Evolutionary conservation across 37 sponge, comb jelly and placozoan species (phyloP).

Genomic region (Oopsacas minuta): DNA sequence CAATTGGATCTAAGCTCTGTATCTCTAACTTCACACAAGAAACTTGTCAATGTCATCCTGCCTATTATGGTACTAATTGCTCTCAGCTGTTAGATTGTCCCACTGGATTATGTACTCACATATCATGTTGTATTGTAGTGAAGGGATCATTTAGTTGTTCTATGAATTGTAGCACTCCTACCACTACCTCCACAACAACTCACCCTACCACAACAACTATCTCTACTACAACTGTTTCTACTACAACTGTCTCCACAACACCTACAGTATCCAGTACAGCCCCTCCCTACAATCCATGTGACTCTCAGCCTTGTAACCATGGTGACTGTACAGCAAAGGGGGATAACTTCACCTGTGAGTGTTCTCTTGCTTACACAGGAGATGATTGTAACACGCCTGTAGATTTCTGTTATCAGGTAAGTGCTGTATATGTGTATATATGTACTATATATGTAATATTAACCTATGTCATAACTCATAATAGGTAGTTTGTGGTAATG

Average conservation of each 20-base stretch:
- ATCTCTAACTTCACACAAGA: not conserved
- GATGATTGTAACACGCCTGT: not conserved
- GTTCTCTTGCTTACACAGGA: not conserved
- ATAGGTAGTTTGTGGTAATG: not conserved
- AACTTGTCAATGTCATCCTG: not conserved
- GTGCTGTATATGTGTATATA: not conserved
- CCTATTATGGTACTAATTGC: not conserved
- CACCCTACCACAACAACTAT: not conserved
- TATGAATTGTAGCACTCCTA: not conserved
- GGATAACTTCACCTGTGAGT: not conserved
- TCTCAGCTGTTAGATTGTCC: not conserved
- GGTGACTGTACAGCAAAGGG: not conserved
- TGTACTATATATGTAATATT: not conserved
- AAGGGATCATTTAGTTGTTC: not conserved
- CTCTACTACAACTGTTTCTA: not conserved
- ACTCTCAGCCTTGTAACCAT: not conserved
- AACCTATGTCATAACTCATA: not conserved
- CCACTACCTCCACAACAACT: not conserved
- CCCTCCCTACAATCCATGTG: not conserved
- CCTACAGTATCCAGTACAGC: not conserved
- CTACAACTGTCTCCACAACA: not conserved
- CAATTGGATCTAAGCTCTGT: not conserved
- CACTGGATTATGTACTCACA: not conserved
- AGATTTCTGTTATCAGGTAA: not conserved
- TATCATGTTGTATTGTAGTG: not conserved